Percentiles rank a stretch among this genome's conserved stretches.
phyloP scores from a whole-genome alignment of 1,140 invertebrate genomes.

The Belonocnema kinseyi region DNA sequence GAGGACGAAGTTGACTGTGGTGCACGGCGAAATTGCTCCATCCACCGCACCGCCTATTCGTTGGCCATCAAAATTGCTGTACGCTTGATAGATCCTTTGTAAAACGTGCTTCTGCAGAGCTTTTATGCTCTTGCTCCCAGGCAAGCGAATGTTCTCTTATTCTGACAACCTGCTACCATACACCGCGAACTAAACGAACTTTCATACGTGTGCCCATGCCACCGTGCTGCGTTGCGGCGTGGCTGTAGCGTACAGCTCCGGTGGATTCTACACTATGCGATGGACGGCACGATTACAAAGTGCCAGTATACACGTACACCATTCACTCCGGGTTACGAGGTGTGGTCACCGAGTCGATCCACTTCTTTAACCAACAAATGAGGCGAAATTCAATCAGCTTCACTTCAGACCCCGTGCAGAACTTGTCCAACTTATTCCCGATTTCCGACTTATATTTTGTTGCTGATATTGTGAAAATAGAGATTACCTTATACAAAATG shows the following conservation, averaged over 20 bases:
- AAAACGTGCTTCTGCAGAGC: slow-evolving; percentile 68
- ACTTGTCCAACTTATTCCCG: too few relatives aligned
- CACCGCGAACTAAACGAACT: slow-evolving; percentile 57
- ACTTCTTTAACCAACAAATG: background rate
- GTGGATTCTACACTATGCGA: slow-evolving; percentile 34
- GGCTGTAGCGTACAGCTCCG: slow-evolving; percentile 10
- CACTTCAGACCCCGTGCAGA: too few relatives aligned
- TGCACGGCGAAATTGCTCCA: slow-evolving; percentile 67
- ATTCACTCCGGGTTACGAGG: background rate
- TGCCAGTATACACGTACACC: background rate
- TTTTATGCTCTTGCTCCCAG: slow-evolving; percentile 65
- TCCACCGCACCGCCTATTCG: slow-evolving; percentile 64
- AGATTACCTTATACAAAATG: too few relatives aligned
- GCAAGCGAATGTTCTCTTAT: slow-evolving; percentile 52
- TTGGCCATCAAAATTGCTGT: slow-evolving; percentile 72
- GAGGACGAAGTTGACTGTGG: slow-evolving; percentile 63
- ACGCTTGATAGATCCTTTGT: slow-evolving; percentile 73
- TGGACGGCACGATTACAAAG: background rate
- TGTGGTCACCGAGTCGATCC: background rate
- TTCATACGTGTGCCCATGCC: slow-evolving; percentile 38
- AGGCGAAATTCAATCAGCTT: slow-evolving; percentile 6
- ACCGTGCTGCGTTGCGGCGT: slow-evolving; percentile 8
- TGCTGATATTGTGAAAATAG: too few relatives aligned
- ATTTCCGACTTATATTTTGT: too few relatives aligned
- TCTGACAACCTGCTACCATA: slow-evolving; percentile 43